phyloP scores from a whole-genome alignment of 1,140 invertebrate genomes.

The Atopsyche davidsoni region DNA sequence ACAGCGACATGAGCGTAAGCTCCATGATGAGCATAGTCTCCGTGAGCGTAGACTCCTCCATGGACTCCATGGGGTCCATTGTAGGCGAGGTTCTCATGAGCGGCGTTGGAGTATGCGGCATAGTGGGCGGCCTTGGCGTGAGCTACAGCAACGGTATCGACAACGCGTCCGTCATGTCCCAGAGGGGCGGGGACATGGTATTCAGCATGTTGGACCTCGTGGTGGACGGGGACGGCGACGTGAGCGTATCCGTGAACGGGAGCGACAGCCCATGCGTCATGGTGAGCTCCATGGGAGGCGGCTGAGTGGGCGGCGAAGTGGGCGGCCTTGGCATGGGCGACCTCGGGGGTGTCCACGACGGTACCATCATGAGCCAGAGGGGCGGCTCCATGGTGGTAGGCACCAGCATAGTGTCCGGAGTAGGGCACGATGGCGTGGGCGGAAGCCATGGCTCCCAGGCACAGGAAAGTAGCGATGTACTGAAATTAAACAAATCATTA shows the following conservation, averaged over 20 bases:
- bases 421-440: background rate
- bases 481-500: conserved; percentile 9
- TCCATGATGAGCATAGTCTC: background rate
- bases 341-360: conserved; percentile 16
- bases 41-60: conserved; percentile 4
- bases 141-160: conserved; percentile 44
- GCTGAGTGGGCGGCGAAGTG: conserved; percentile 27
- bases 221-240: conserved; percentile 4
- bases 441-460: conserved; percentile 1
- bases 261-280: conserved; percentile 17
- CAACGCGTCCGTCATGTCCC: conserved; percentile 44
- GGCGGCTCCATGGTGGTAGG: conserved; percentile 26
- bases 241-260: background rate
- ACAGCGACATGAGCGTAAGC: background rate
- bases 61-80: background rate
- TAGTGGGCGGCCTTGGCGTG: conserved; percentile 44
- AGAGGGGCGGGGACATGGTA: conserved; percentile 39
- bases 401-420: background rate
- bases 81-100: conserved; percentile 1
- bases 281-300: conserved; percentile 35
- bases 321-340: conserved; percentile 8
- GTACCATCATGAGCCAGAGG: conserved; percentile 31
- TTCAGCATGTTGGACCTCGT: no score
- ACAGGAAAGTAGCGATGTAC: background rate
- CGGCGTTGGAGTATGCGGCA: conserved; percentile 28